These are phyloP conservation scores for Catocala sponsa DNA, from an alignment of 2,888 invertebrate species.

Conservation along the genomic window DNA sequence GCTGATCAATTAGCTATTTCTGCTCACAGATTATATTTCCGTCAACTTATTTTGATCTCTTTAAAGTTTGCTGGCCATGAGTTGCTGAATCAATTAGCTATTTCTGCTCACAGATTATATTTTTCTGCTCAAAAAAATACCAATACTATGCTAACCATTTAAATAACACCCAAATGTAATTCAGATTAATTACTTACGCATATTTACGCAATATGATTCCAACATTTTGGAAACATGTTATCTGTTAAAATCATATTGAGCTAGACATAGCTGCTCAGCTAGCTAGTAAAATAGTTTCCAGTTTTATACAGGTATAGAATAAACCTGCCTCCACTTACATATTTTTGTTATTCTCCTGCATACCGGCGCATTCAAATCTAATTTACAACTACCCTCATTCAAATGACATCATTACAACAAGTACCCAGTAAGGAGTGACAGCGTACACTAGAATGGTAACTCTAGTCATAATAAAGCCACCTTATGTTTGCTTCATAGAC, in stretches of 20 bases:
- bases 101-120: no score
- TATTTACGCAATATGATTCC: no score
- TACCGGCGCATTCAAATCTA: conserved; percentile 60
- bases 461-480: conserved; percentile 60
- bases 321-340: conserved; percentile 27
- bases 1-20: no score
- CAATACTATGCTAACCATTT: no score
- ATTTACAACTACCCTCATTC: conserved; percentile 70
- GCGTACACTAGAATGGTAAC: conserved; percentile 55
- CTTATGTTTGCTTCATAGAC: conserved; percentile 49
- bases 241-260: not conserved
- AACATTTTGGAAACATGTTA: no score
- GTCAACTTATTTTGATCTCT: no score
- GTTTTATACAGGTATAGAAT: conserved; percentile 29
- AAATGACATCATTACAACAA: conserved; percentile 70
- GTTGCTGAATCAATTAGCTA: no score
- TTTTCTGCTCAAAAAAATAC: no score
- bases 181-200: no score
- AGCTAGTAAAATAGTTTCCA: conserved; percentile 9
- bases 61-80: no score
- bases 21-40: no score
- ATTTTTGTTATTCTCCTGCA: conserved; percentile 49
- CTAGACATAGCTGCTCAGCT: not conserved
- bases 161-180: no score
- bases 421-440: conserved; percentile 56